Percentiles rank a stretch among this genome's conserved stretches.
Conservation (phyloP, 2,797 vertebrate genomes). For the Falco berigora region DNA sequence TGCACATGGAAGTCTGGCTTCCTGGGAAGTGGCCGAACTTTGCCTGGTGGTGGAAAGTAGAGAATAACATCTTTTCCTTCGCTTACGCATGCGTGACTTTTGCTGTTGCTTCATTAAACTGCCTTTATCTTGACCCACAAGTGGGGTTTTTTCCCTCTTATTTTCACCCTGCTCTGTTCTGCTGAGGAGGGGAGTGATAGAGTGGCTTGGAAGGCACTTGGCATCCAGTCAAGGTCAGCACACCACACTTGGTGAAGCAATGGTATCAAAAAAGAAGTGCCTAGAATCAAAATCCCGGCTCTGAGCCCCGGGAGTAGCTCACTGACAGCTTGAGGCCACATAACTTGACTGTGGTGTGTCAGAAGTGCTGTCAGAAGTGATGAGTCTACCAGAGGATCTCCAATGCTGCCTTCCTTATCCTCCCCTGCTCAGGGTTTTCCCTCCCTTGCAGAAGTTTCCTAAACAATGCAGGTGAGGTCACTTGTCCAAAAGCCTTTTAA, state of each 20-base stretch:
- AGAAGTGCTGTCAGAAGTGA: background rate
- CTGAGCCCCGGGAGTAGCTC: background rate
- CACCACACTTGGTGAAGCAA: background rate
- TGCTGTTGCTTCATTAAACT: too few species aligned
- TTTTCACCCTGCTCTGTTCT: too few species aligned
- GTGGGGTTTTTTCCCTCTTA: too few species aligned
- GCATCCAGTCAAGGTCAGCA: too few species aligned
- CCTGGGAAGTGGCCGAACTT: too few species aligned
- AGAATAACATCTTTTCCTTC: too few species aligned
- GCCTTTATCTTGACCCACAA: too few species aligned
- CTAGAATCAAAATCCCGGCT: background rate
- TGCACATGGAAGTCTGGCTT: too few species aligned
- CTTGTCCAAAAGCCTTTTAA: background rate
- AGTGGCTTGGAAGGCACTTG: too few species aligned
- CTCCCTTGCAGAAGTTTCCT: background rate
- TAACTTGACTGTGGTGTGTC: background rate
- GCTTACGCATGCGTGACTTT: too few species aligned
- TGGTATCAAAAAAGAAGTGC: background rate
- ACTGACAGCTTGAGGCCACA: background rate
- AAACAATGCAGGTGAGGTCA: background rate
- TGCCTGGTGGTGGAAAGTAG: too few species aligned
- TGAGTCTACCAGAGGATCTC: background rate
- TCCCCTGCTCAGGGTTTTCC: background rate
- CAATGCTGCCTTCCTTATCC: background rate
- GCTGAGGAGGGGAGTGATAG: too few species aligned